Evolutionary conservation across 1,140 invertebrate species (phyloP).

Genomic region (Tetraneura akinire): DNA sequence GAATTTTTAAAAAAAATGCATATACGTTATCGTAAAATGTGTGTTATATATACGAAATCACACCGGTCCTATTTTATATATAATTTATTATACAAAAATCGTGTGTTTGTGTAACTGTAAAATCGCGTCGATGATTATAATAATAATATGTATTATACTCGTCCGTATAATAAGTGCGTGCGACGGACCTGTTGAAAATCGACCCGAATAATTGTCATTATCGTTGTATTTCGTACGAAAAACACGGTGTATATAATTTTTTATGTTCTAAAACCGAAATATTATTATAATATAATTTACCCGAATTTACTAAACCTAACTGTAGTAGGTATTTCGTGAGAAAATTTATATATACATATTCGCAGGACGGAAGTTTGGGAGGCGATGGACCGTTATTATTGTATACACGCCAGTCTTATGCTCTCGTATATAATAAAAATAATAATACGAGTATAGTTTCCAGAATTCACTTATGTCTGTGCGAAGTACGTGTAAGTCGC

Average conservation of each 20-base stretch:
- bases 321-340: background rate
- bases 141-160: background rate
- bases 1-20: background rate
- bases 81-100: too few relatives aligned
- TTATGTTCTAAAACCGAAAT: background rate
- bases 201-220: slow-evolving; percentile 12
- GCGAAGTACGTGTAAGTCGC: too few relatives aligned
- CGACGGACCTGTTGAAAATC: background rate
- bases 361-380: background rate
- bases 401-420: too few relatives aligned
- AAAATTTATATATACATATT: too few relatives aligned
- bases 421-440: too few relatives aligned
- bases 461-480: too few relatives aligned
- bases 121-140: background rate
- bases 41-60: background rate
- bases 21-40: background rate
- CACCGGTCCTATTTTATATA: background rate
- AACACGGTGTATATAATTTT: background rate
- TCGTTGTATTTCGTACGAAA: background rate
- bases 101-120: background rate
- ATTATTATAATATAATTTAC: too few relatives aligned
- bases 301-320: too few relatives aligned
- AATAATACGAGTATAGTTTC: too few relatives aligned
- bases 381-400: background rate
- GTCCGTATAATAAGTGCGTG: background rate